Base-by-base conservation (phyloP, 1,140 invertebrate genomes). In the Ridgeia piscesae region DNA sequence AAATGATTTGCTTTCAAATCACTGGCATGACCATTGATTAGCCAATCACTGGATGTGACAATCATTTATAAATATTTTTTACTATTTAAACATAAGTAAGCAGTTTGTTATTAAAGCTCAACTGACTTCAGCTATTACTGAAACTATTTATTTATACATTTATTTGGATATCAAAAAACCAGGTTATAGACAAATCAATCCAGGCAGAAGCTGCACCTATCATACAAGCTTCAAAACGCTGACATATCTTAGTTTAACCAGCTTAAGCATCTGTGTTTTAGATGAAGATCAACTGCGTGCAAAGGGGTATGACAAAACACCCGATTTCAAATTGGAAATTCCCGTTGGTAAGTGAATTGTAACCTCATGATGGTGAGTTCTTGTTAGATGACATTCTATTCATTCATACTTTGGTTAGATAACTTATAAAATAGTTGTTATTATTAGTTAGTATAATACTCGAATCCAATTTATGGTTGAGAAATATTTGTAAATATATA, bases 241-340 rank as follows among this genome's bases (percentile, higher is more conserved):
- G n/a, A 17, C 14, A 34, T 4, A 89, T 89, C 4, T 89, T 89
- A 89, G 35, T 21, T 90, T 90, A 35, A n/a, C 17, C 50, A 34
- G 89, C 92, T 6, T 90, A 77, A 77, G 27, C 11, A 77, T 31
- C 58, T 90, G 91, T 27, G 93, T 97, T 93, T 91, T 97, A 94
- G 97, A 98, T 95, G 99, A 99, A 96, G 97, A 97, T 92, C 97
- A 98, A 93, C 96, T 99, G 88, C 96, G 98, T 93, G 96, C 96
- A 89, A 97, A 97, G 95, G 98, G 98, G 2, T 99, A 98, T 96
- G 98, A 99, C 95, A 99, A 99, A 96, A 99, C 99, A 21, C 98
- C 98, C 14, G 99, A 99, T 96, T 97, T 98, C 35, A 99, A 98
- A 96, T 96, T 99, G 90, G 98, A 98, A 95, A 96, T 99, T 35